A percentile compares a stretch with the other conserved stretches of the same genome.
Evolutionary conservation across 2,113 vertebrate species (phyloP).

Genomic region (Urocolius indicus): DNA sequence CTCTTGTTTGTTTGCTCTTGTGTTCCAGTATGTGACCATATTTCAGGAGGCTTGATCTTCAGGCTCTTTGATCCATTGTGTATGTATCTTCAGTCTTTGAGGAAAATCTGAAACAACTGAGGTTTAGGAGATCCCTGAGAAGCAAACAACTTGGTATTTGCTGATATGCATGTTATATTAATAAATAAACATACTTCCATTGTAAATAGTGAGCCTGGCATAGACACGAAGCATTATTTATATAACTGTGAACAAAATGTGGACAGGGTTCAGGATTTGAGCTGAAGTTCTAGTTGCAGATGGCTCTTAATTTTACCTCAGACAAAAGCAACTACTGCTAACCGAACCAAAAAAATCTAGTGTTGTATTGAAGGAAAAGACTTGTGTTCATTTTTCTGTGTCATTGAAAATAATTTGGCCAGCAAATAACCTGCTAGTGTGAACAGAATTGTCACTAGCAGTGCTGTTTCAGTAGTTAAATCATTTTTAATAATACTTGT

Average conservation of each 20-base stretch:
- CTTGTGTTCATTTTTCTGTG: neutral
- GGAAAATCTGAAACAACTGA: neutral
- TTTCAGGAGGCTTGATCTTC: neutral
- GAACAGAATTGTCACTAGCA: neutral
- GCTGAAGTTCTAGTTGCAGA: neutral
- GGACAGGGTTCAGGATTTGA: neutral
- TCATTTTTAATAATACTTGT: neutral
- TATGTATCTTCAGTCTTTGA: neutral
- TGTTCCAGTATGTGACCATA: neutral
- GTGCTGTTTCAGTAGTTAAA: neutral
- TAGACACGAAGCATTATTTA: neutral
- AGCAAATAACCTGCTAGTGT: neutral
- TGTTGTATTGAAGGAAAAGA: neutral
- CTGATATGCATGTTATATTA: neutral
- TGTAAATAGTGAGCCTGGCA: neutral
- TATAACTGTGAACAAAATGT: neutral
- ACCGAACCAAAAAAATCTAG: neutral
- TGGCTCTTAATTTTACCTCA: neutral
- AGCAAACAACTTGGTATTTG: neutral
- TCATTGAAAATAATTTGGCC: neutral
- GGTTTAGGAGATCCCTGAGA: neutral
- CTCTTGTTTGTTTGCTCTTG: neutral
- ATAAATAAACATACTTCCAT: neutral
- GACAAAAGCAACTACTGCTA: neutral
- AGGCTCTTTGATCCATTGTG: neutral